A percentile compares a stretch with the other conserved stretches of the same genome.
Conservation (phyloP, 2,888 invertebrate species). For the Limnephilus marmoratus region DNA sequence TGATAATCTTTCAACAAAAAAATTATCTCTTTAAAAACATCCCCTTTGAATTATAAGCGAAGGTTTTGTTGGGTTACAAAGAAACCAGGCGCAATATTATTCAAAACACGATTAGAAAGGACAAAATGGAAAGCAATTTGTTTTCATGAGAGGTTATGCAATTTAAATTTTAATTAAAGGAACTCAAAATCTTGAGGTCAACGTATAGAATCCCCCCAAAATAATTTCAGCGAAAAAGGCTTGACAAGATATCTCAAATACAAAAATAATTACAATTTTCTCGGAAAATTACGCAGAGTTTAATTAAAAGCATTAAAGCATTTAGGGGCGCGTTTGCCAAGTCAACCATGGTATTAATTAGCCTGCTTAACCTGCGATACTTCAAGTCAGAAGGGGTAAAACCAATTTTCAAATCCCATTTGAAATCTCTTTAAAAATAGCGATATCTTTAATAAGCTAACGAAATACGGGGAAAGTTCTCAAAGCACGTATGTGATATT, state of each 20-base stretch:
- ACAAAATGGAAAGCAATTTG: conserved; percentile 34
- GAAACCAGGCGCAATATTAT: conserved; percentile 10
- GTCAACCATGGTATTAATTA: not conserved
- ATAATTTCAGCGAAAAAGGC: not conserved
- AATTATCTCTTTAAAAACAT: conserved; percentile 10
- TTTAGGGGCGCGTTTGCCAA: not conserved
- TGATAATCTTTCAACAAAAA: not conserved
- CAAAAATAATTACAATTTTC: not conserved
- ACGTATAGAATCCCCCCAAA: not conserved
- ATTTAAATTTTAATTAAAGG: conserved; percentile 47
- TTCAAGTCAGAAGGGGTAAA: no score
- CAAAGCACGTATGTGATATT: not conserved
- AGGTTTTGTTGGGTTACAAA: not conserved
- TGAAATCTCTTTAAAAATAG: not conserved
- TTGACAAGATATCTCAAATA: not conserved
- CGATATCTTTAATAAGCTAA: not conserved
- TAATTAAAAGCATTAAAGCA: not conserved
- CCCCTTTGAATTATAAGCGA: conserved; percentile 10
- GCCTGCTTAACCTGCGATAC: not conserved
- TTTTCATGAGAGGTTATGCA: conserved; percentile 44
- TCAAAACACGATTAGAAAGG: conserved; percentile 42
- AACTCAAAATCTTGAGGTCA: not conserved
- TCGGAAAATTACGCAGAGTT: not conserved
- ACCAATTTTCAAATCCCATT: not conserved
- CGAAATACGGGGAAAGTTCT: not conserved